Conservation (phyloP, 2,113 vertebrate genomes). For the Narcine bancroftii region DNA sequence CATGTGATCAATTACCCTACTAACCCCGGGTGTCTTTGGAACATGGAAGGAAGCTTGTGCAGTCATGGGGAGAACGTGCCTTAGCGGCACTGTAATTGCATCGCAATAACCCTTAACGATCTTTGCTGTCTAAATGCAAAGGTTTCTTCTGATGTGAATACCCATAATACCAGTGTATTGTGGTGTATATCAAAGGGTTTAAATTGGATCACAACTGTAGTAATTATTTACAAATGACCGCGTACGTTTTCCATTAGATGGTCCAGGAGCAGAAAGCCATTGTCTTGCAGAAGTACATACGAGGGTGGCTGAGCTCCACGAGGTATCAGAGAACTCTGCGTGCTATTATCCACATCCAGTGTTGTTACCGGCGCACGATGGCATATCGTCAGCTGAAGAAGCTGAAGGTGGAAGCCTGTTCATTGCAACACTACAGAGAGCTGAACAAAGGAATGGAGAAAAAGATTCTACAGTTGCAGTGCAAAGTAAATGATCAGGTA, state of each 20-base stretch:
- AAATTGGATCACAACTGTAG: neutral
- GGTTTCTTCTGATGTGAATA: neutral
- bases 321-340: conserved; percentile 42
- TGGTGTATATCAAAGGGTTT: neutral
- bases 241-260: conserved; percentile 46
- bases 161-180: neutral
- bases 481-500: conserved; percentile 58
- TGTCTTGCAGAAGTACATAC: conserved; percentile 53
- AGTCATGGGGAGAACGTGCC: too few relatives aligned
- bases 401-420: conserved; percentile 55
- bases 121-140: neutral
- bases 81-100: too few relatives aligned
- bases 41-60: too few relatives aligned
- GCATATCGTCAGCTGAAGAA: conserved; percentile 52
- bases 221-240: neutral
- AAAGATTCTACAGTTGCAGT: conserved; percentile 64
- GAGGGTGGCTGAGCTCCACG: conserved; percentile 57
- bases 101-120: too few relatives aligned
- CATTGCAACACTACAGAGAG: conserved; percentile 53
- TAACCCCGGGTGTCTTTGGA: too few relatives aligned
- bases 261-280: conserved; percentile 48
- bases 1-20: too few relatives aligned
- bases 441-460: conserved; percentile 68
- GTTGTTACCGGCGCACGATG: conserved; percentile 56
- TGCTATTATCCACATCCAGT: conserved; percentile 55